Conservation (phyloP, 2,113 vertebrate species). For the Euleptes europaea region DNA sequence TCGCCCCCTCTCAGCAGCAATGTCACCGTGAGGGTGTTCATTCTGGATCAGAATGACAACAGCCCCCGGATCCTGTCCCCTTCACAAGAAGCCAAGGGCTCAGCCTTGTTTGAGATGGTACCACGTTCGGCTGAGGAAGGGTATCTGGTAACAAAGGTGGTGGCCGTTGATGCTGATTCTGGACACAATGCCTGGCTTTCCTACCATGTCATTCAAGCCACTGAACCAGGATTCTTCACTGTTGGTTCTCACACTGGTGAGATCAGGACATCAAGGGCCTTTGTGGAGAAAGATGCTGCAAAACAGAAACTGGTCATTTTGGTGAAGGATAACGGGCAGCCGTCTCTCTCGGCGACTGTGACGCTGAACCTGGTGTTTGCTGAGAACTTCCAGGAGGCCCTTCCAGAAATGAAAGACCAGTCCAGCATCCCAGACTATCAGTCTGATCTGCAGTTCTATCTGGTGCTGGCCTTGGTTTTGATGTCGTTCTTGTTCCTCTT, state of each 20-base stretch:
- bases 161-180: slow-evolving; percentile 51
- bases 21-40: not conserved
- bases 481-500: slow-evolving; percentile 61
- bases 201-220: slow-evolving; percentile 36
- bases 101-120: slow-evolving; percentile 26
- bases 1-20: not conserved
- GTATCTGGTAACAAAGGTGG: slow-evolving; percentile 53
- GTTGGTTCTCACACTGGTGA: slow-evolving; percentile 24
- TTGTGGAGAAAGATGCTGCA: slow-evolving; percentile 1
- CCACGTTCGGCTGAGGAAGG: slow-evolving; percentile 13
- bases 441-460: slow-evolving; percentile 48
- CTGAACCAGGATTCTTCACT: not conserved
- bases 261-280: slow-evolving; percentile 6
- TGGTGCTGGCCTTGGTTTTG: slow-evolving; percentile 45
- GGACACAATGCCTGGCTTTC: slow-evolving; percentile 36
- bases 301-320: slow-evolving; percentile 36
- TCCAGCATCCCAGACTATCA: not conserved
- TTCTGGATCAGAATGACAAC: slow-evolving; percentile 63
- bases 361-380: slow-evolving; percentile 40
- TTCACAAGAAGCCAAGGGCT: not conserved
- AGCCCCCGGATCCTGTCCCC: slow-evolving; percentile 56
- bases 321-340: slow-evolving; percentile 56
- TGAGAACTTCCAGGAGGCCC: slow-evolving; percentile 10
- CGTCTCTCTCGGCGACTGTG: slow-evolving; percentile 26
- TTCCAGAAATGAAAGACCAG: slow-evolving; percentile 8